phyloP scores from a whole-genome alignment of 2,797 vertebrate genomes.

The Phyllotis vaccarum region DNA sequence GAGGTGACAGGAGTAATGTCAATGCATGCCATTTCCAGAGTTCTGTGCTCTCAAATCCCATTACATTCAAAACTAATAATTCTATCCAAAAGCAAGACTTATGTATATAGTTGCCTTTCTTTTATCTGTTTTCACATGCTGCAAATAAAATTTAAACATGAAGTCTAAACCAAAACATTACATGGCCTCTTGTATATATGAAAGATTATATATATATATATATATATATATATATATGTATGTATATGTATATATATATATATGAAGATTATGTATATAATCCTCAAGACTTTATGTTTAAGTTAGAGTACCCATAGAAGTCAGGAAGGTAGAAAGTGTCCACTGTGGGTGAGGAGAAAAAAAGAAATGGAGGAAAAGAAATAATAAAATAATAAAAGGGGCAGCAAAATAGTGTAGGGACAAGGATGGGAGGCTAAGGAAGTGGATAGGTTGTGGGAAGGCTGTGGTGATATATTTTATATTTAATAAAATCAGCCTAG shows the following conservation, averaged over 20 bases:
- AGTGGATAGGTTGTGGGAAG: neutral
- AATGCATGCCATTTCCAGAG: neutral
- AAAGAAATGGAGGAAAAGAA: neutral
- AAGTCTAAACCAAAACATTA: constrained; percentile 38
- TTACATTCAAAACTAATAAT: constrained; percentile 50
- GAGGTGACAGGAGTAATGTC: neutral
- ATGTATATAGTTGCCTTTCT: constrained; percentile 49
- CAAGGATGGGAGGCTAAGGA: neutral
- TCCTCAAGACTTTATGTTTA: neutral
- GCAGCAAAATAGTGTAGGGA: neutral
- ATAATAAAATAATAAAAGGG: neutral
- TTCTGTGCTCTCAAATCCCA: constrained; percentile 19
- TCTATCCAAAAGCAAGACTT: constrained; percentile 32
- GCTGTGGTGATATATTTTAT: too few species aligned
- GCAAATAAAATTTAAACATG: constrained; percentile 10
- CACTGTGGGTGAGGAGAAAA: neutral
- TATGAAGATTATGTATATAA: neutral
- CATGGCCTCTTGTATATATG: neutral
- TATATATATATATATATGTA: neutral
- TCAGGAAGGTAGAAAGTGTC: neutral
- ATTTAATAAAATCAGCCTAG: too few species aligned
- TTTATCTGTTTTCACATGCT: neutral
- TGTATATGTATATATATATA: too few species aligned
- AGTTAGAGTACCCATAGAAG: neutral
- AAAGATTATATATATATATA: neutral